phyloP scores from a whole-genome alignment of 2,113 vertebrate species.

The Chaenocephalus aceratus region DNA sequence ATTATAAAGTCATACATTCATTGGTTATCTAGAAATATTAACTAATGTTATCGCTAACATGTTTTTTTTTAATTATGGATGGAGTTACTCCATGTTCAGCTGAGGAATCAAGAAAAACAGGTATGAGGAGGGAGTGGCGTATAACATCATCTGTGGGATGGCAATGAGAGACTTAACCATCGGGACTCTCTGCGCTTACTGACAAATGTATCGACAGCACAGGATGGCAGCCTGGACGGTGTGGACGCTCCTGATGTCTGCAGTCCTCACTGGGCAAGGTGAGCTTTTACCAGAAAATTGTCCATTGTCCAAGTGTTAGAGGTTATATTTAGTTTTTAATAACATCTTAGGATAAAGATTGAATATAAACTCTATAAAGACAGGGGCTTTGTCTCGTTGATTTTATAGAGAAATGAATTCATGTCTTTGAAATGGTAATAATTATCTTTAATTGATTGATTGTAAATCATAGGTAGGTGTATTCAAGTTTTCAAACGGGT shows the following conservation, averaged over 20 bases:
- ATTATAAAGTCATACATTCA: too few relatives aligned
- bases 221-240: background rate
- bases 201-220: background rate
- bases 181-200: background rate
- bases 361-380: background rate
- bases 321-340: background rate
- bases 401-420: too few relatives aligned
- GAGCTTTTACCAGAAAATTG: conserved; percentile 12
- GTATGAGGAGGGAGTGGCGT: background rate
- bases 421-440: too few relatives aligned
- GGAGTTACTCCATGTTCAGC: too few relatives aligned
- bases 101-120: conserved; percentile 4
- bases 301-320: background rate
- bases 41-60: too few relatives aligned
- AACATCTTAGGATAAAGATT: background rate
- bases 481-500: too few relatives aligned
- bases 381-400: background rate
- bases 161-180: background rate
- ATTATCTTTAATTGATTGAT: too few relatives aligned
- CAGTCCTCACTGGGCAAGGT: conserved; percentile 46
- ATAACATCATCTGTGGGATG: background rate
- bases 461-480: too few relatives aligned
- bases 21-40: too few relatives aligned
- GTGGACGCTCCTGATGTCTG: background rate
- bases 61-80: too few relatives aligned